Base-by-base conservation (phyloP, 2,797 vertebrate species). In the Craterocephalus amniculus region DNA sequence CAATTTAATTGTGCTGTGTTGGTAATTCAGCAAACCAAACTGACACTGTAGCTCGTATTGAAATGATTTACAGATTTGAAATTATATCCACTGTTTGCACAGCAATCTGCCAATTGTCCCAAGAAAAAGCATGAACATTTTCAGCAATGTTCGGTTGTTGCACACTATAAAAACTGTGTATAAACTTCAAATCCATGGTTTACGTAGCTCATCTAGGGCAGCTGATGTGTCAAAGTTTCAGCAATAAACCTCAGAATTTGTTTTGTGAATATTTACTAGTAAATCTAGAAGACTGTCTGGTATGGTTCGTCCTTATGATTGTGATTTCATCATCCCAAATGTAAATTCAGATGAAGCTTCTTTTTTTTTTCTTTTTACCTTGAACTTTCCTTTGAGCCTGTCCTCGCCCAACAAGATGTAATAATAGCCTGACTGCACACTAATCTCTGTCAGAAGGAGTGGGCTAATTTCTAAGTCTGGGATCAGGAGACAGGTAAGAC, bases 151-250 rank as follows among this genome's bases (percentile, higher is more conserved):
- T 70, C 10, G 7, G 29, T 38, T 52, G 59, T 57, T 22, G 32
- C 58, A 27, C 48, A 63, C 22, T 72, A 63, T 83, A 67, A 79
- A 74, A 81, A 74, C 60, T 45, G 6, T 40, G 38, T 4, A 14
- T 38, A 7, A 38, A 38, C 36, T 38, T 38, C 12, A 38, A 57
- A n/a, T 24, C 34, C 45, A 11, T 49, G 26, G 22, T 66, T 67
- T 75, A 77, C 22, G 52, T 81, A 65, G 81, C 26, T 29, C 2
- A 31, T 13, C 24, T 55, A 58, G 36, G 27, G 34, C 70, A 59
- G 57, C 52, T 2, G 57, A 76, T 35, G 49, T 61, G 55, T 67
- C 71, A 80, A 57, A 51, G 74, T 67, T 26, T 58, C 45, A 59
- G 63, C 43, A 38, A 12, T 7, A 34, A 34, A 34, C 32, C 8